phyloP scores from a whole-genome alignment of 2,797 vertebrate species.

The Eospalax fontanierii region DNA sequence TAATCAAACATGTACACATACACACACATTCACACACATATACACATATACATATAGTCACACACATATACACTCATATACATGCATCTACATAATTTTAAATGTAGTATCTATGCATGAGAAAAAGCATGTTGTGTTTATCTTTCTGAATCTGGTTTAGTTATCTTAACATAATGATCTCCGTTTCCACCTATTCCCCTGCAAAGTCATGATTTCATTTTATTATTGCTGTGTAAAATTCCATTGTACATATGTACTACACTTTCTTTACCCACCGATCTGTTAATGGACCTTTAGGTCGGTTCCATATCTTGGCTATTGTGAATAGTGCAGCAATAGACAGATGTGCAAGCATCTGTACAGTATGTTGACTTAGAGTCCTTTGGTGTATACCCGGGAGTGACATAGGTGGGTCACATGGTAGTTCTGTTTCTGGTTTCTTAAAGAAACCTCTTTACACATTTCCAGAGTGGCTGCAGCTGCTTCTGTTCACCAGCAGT shows the following conservation, averaged over 20 bases:
- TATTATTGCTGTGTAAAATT: background rate
- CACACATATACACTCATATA: background rate
- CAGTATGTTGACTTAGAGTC: background rate
- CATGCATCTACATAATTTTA: background rate
- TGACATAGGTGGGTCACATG: background rate
- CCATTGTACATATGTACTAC: background rate
- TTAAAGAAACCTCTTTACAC: background rate
- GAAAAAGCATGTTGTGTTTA: background rate
- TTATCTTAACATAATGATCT: background rate
- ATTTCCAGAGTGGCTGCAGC: background rate
- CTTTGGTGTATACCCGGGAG: background rate
- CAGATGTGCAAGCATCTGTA: background rate
- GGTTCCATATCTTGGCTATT: background rate
- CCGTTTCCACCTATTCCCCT: background rate
- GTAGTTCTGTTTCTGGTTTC: background rate
- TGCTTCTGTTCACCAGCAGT: background rate
- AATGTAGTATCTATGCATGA: background rate
- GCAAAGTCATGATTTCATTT: background rate
- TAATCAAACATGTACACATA: background rate
- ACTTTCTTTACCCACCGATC: background rate
- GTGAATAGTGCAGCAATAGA: background rate
- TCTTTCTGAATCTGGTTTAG: background rate
- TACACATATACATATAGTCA: background rate
- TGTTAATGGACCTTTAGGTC: too few species aligned
- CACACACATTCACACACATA: too few species aligned